Evolutionary conservation across 2,888 invertebrate species (phyloP), one percentile per base, ranked within the genome.

Genomic region (Elysia crispata): DNA sequence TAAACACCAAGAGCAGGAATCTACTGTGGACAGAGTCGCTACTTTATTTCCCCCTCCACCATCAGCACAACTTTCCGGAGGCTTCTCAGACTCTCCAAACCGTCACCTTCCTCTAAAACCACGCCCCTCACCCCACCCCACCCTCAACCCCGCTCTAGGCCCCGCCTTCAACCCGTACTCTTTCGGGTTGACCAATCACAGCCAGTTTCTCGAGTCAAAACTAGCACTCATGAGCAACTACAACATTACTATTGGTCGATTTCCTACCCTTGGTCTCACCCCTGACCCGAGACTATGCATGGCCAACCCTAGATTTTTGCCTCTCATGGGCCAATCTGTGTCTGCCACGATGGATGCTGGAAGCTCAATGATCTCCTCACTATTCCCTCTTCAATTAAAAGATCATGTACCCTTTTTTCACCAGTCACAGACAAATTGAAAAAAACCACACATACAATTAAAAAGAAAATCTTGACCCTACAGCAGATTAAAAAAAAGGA

Each of bases 181-280:
- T 0, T 20, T 78, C 28, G 78, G 72, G 5, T 23, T 78, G 30
- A 30, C 78, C 23, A 64, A n/a, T 25, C 0, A 62, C 13, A 64
- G 23, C 64, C 78, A 78, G n/a, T n/a, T 79, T 13, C 54, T 79
- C 15, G 74, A 79, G 25, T 74, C 79, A 30, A 79, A 79, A n/a
- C 31, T 79, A 25, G 79, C 79, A 8, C 67, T 79, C 3, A 20
- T 79, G 28, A 79, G 50, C 60, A 74, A 28, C 33, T 79, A 79
- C 57, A 54, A 67, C 1, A 67, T 67, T 28, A 11, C 67, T 23
- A 66, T 74, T 0, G n/a, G 41, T 30, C 66, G 79, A 0, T 79
- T 54, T 25, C 74, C 74, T 0, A 28, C 41, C 11, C 20, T 79
- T 0, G 74, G 74, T 31, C 8, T 79, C 28, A 25, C 79, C 33